These are phyloP conservation scores for Xiphophorus hellerii DNA, from an alignment of 2,113 vertebrate species.

Conservation along the genomic window DNA sequence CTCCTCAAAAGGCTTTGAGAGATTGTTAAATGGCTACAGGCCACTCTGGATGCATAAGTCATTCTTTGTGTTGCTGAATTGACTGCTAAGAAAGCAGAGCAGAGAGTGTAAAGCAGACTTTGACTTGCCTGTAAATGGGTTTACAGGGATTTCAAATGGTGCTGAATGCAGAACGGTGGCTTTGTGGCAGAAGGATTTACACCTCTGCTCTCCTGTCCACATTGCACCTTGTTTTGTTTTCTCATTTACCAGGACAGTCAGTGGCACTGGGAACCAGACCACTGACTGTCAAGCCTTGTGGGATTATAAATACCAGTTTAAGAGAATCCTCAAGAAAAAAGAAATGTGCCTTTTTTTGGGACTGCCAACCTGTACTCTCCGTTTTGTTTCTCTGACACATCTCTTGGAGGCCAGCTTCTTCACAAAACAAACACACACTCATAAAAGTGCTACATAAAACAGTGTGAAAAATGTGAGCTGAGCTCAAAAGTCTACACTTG, in stretches of 20 bases:
- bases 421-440: slow-evolving; percentile 14
- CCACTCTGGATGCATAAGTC: slow-evolving; percentile 27
- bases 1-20: slow-evolving; percentile 25
- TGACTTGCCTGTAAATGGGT: neutral
- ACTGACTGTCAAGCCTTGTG: slow-evolving; percentile 19
- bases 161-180: neutral
- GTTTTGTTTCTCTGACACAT: slow-evolving; percentile 12
- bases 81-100: slow-evolving; percentile 13
- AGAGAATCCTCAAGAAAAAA: slow-evolving; percentile 2
- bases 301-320: slow-evolving; percentile 23
- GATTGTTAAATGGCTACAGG: slow-evolving; percentile 5
- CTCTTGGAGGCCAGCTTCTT: slow-evolving; percentile 3
- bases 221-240: neutral
- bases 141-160: slow-evolving; percentile 5
- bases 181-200: slow-evolving; percentile 23
- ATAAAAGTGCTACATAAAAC: slow-evolving; percentile 4
- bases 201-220: slow-evolving; percentile 12
- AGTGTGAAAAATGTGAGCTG: slow-evolving; percentile 1
- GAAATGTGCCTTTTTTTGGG: neutral
- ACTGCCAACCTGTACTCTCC: slow-evolving; percentile 7
- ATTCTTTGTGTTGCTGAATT: slow-evolving; percentile 39
- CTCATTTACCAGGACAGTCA: neutral
- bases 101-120: slow-evolving; percentile 5
- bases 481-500: neutral
- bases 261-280: neutral